Percentiles rank a stretch among this genome's conserved stretches.
These are phyloP conservation scores for Zapus hudsonius DNA, from an alignment of 2,113 vertebrate species.

Conservation along the genomic window DNA sequence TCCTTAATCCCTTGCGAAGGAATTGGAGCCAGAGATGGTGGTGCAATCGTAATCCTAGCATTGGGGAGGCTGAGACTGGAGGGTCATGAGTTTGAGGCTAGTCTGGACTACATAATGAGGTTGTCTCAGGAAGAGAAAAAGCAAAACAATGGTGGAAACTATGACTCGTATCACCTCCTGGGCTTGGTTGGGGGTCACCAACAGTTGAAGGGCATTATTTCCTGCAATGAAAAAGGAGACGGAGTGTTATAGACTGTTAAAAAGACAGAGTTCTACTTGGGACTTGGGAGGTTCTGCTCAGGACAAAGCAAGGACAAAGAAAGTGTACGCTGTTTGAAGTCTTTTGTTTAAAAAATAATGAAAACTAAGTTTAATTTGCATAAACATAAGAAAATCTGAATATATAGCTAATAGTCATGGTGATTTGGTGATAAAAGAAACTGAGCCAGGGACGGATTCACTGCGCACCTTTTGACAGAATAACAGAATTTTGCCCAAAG, in stretches of 20 bases:
- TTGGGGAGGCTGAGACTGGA: no score
- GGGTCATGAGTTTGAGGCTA: no score
- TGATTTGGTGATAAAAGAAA: background rate
- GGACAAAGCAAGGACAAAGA: background rate
- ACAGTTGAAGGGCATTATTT: background rate
- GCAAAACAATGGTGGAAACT: background rate
- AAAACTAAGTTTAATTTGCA: background rate
- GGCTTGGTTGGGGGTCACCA: background rate
- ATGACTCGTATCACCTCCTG: background rate
- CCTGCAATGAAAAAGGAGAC: background rate
- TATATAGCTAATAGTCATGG: background rate
- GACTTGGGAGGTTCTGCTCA: fast-evolving
- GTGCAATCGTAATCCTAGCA: no score
- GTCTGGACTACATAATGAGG: no score
- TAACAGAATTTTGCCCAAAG: background rate
- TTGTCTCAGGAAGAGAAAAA: no score
- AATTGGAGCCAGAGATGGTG: background rate
- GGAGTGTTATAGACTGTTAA: background rate
- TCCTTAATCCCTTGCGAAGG: background rate
- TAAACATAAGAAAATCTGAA: background rate
- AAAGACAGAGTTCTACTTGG: background rate
- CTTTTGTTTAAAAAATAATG: background rate
- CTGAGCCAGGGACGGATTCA: background rate
- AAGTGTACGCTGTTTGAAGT: background rate
- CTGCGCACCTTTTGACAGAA: background rate